phyloP scores from a whole-genome alignment of 1,140 invertebrate species.

The Mizuhopecten yessoensis region DNA sequence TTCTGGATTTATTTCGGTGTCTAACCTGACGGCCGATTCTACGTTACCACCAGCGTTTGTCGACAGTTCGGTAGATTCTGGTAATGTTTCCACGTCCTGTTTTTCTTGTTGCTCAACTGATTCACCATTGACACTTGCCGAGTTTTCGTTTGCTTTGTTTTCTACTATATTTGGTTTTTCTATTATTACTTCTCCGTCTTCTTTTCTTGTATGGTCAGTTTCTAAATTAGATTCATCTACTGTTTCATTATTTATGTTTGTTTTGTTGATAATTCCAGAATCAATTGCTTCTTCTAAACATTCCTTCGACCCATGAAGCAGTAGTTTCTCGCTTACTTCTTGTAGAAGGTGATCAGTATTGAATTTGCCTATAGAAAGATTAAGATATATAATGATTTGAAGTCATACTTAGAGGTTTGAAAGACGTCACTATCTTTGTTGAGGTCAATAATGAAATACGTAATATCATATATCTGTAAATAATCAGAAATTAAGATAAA shows the following conservation, averaged over 20 bases:
- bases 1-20: background rate
- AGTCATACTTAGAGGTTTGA: too few species aligned
- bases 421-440: background rate
- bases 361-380: slow-evolving; percentile 6
- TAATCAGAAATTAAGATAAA: background rate
- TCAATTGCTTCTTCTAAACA: background rate
- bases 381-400: background rate
- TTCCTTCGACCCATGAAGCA: background rate
- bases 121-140: background rate
- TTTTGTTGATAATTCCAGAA: background rate
- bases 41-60: background rate
- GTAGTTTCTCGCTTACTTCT: slow-evolving; percentile 15
- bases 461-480: background rate
- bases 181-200: background rate
- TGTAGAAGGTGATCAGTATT: background rate
- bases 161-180: background rate
- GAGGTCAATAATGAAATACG: background rate
- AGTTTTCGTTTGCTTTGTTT: background rate
- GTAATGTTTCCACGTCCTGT: too few species aligned
- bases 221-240: background rate
- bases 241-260: background rate
- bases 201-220: background rate
- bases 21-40: too few species aligned
- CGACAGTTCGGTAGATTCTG: background rate
- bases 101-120: too few species aligned